Evolutionary conservation across 2,113 vertebrate species (phyloP).

Genomic region (Neotoma lepida): DNA sequence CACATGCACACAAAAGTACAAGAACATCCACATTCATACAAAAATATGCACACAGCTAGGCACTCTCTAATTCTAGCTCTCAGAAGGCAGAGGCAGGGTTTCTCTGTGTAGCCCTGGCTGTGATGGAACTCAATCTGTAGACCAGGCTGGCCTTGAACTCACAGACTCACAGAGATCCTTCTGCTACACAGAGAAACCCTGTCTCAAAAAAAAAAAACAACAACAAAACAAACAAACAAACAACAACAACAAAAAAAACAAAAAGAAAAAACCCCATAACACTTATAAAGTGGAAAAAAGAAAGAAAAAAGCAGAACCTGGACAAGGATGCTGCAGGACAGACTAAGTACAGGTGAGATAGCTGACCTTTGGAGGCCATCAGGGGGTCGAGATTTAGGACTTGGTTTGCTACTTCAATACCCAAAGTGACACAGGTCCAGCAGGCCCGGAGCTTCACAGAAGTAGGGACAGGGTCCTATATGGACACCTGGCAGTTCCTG

Average conservation of each 20-base stretch:
- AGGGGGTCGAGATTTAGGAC: background rate
- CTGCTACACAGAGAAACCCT: too few relatives aligned
- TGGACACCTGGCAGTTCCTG: background rate
- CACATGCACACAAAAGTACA: background rate
- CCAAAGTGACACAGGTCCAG: background rate
- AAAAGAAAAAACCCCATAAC: background rate
- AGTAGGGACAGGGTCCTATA: background rate
- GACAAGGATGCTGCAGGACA: background rate
- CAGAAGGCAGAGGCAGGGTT: background rate
- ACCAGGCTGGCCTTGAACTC: too few relatives aligned
- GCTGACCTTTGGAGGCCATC: background rate
- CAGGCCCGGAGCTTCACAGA: background rate
- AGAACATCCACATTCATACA: background rate
- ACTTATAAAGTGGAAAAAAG: background rate
- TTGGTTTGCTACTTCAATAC: background rate
- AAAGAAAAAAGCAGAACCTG: background rate
- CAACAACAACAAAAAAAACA: background rate
- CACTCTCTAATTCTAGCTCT: background rate
- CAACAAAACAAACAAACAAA: background rate
- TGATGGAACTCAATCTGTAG: too few relatives aligned
- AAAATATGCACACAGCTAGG: background rate
- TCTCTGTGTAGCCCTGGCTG: too few relatives aligned
- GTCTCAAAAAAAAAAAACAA: background rate
- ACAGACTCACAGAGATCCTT: too few relatives aligned
- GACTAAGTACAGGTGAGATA: background rate